These are phyloP conservation scores for Hirtodrosophila cameraria DNA, from an alignment of 2,888 invertebrate species.

Conservation along the genomic window DNA sequence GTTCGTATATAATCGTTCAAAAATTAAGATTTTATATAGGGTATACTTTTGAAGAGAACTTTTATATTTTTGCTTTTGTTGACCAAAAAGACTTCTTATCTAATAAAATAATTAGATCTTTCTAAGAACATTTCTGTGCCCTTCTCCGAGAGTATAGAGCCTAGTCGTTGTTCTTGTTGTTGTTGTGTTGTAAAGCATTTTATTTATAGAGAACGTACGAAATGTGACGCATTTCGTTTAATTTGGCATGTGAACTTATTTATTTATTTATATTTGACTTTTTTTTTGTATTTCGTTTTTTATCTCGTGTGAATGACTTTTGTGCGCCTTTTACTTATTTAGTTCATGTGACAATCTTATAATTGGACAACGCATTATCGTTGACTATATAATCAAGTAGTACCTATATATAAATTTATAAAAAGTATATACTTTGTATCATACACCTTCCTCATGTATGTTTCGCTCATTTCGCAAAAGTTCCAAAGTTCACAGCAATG, in stretches of 20 bases:
- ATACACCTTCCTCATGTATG: slow-evolving; percentile 33
- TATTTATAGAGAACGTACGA: slow-evolving; percentile 56
- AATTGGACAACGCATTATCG: slow-evolving; percentile 34
- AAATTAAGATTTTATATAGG: too few relatives aligned
- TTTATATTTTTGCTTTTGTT: too few relatives aligned
- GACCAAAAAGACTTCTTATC: too few relatives aligned
- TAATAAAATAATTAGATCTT: slow-evolving; percentile 58
- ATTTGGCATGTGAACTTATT: slow-evolving; percentile 54
- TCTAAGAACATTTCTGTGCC: slow-evolving; percentile 56
- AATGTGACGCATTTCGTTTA: slow-evolving; percentile 66
- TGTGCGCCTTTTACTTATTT: slow-evolving; percentile 28
- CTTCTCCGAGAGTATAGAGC: slow-evolving; percentile 27
- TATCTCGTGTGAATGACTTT: slow-evolving; percentile 55
- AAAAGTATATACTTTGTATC: slow-evolving; percentile 11
- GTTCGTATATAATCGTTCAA: too few relatives aligned
- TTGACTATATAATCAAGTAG: neutral
- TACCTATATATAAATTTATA: neutral
- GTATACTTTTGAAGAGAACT: too few relatives aligned
- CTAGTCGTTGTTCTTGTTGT: slow-evolving; percentile 22
- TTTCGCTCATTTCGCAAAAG: slow-evolving; percentile 19
- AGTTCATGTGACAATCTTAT: slow-evolving; percentile 47
- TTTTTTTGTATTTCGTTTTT: slow-evolving; percentile 5
- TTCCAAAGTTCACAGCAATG: slow-evolving; percentile 48
- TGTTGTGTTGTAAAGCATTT: slow-evolving; percentile 44
- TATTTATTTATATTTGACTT: slow-evolving; percentile 41